Percentiles rank a stretch among this genome's conserved stretches.
phyloP scores from a whole-genome alignment of 2,888 invertebrate genomes.

The Orchestes rusci region DNA sequence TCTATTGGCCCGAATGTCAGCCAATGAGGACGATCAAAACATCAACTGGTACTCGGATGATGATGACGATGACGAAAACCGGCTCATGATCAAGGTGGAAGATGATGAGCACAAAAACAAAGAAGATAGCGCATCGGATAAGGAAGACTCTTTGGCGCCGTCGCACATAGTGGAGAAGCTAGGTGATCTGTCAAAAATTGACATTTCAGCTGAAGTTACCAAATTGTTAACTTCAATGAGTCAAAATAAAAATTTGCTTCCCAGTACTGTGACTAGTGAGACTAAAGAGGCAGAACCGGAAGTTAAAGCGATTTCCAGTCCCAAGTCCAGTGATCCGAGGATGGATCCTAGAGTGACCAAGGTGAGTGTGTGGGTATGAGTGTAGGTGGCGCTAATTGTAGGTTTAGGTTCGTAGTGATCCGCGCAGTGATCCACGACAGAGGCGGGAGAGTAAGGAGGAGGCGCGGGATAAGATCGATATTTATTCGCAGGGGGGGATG shows the following conservation, averaged over 20 bases:
- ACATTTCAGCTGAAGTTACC: conserved; percentile 66
- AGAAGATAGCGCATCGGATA: conserved; percentile 13
- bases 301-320: conserved; percentile 10
- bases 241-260: conserved; percentile 20
- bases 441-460: conserved; percentile 29
- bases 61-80: conserved; percentile 58
- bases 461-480: conserved; percentile 45
- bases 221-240: conserved; percentile 57
- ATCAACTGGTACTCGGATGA: conserved; percentile 76
- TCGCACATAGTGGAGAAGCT: conserved; percentile 56
- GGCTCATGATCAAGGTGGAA: conserved; percentile 42
- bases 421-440: conserved; percentile 16
- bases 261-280: not conserved
- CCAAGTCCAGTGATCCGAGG: conserved; percentile 23
- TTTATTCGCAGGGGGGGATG: conserved; percentile 56
- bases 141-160: conserved; percentile 7
- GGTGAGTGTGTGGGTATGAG: too few relatives aligned
- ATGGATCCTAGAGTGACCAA: too few relatives aligned
- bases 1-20: conserved; percentile 58
- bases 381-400: too few relatives aligned
- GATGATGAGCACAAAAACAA: conserved; percentile 33
- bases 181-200: conserved; percentile 65
- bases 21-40: conserved; percentile 47
- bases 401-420: too few relatives aligned
- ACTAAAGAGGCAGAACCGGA: too few relatives aligned